Base-by-base conservation (phyloP, 2,113 vertebrate species). In the Phodopus roborovskii region DNA sequence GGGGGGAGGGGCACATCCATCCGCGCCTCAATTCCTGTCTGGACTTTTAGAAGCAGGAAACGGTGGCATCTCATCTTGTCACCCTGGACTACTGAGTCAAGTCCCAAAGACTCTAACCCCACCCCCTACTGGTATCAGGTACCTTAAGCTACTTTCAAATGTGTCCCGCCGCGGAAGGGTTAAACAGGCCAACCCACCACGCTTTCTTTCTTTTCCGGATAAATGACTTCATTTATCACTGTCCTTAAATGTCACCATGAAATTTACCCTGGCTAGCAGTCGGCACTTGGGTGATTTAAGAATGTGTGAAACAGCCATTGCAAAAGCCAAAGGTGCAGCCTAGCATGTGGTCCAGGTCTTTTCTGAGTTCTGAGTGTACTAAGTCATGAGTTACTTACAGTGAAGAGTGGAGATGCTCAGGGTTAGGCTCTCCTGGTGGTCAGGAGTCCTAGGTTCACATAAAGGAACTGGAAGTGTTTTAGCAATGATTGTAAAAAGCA, bases 41-140 rank as follows among this genome's bases (percentile, higher is more conserved):
- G 93, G 39, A 84, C 77, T 93, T 96, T 53, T 96, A 94, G 42
- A 88, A 93, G 45, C 66, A 89, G 53, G 17, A 75, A 83, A 90
- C 92, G 84, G 15, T 73, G 8, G 83, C 5, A 7, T 26, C 87
- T 96, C 0, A 64, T 42, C 60, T 94, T 33, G 87, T 96, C 11
- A 30, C 39, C 64, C 42, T 17, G 28, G 90, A 42, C 7, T 81
- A 39, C 19, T 84, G 26, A 94, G 50, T 84, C 75, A 88, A 30
- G 19, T 71, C 26, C 30, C 28, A 36, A 60, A 8, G 22, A 60
- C 8, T 81, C 50, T 7, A 81, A 12, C 3, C 13, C 1, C 10
- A 30, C 7, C 73, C 5, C 22, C 88, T 30, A 19, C 17, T 84
- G 60, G 60, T 81, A 92, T 88, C 70, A 60, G n/a, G 84, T 89